Base-by-base conservation (phyloP, 2,113 vertebrate genomes). In the Xiphophorus hellerii region DNA sequence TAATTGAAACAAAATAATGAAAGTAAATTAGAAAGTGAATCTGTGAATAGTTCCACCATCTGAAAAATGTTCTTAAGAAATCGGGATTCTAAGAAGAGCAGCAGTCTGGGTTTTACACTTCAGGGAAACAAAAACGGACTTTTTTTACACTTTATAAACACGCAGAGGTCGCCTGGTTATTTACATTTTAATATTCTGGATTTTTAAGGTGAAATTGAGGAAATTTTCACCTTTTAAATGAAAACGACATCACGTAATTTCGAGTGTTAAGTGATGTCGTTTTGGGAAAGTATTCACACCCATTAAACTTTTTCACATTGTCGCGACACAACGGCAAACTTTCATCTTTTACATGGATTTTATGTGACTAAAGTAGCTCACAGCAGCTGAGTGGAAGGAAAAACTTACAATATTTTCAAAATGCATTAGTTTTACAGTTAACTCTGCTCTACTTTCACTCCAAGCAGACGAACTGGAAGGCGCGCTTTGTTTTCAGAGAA, bases 11-110 rank as follows among this genome's bases (percentile, higher is more conserved):
- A 84, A 87, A 93, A 87, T 88, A 89, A 90, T 78, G 63, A 89
- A 90, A 90, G 79, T 33, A 77, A 80, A 90, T 92, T 88, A 90
- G 74, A 94, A 93, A 91, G 85, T 85, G 90, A 92, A 92, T 94
- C 75, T 81, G 90, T 92, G 90, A 90, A 87, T 72, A 89, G 80
- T 51, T 81, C 63, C 33, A 85, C 76, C 84, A 65, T 63, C 73
- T 66, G 62, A 76, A 67, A 39, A 82, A 81, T 27, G 20, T 79
- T 85, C 67, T 75, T 62, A 60, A 80, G 75, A 90, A 84, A 84
- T 28, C 73, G 75, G 66, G 74, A 68, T 74, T 80, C 71, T 81
- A 61, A 77, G 73, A 91, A 74, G 69, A 71, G 48, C 14, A 67
- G 44, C 48, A 33, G 70, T 73, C 20, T 77, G 69, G 77, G 64